These are phyloP conservation scores for Andrena bicolor DNA, from an alignment of 2,888 invertebrate species.

Conservation along the genomic window DNA sequence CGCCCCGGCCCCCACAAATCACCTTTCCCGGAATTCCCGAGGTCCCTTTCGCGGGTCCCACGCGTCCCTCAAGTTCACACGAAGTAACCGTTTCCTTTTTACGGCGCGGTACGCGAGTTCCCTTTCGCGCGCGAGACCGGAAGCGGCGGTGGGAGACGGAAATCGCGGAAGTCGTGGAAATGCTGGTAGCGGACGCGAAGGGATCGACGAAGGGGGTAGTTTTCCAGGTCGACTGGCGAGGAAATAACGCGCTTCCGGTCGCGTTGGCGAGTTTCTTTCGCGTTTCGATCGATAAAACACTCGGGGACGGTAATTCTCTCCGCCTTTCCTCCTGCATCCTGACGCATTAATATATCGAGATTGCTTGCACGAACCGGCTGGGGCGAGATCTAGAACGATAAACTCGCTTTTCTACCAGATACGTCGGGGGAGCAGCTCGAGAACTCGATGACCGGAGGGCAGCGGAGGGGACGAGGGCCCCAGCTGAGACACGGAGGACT, in stretches of 20 bases:
- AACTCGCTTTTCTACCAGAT: background rate
- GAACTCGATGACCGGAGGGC: background rate
- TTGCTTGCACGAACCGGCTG: constrained; percentile 33
- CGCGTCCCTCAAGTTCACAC: too few species aligned
- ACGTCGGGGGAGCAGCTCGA: background rate
- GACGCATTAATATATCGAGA: constrained; percentile 54
- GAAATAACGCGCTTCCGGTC: constrained; percentile 59
- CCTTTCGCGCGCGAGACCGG: too few species aligned
- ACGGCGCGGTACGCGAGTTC: background rate
- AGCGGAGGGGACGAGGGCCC: constrained; percentile 15
- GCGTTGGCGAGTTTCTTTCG: constrained; percentile 34
- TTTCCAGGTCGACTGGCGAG: constrained; percentile 47
- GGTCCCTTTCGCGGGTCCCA: too few species aligned
- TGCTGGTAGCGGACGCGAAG: background rate
- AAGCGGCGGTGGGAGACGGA: too few species aligned
- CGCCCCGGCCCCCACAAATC: background rate
- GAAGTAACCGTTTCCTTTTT: background rate
- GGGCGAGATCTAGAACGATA: constrained; percentile 11
- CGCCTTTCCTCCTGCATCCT: constrained; percentile 6
- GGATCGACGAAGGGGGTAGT: constrained; percentile 24
- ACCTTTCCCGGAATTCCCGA: background rate
- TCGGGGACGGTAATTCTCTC: constrained; percentile 36
- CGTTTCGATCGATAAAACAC: constrained; percentile 69
- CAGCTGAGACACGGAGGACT: background rate
- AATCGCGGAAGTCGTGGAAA: background rate